Evolutionary conservation across 2,888 invertebrate genomes (phyloP).

Genomic region (Limnephilus marmoratus): DNA sequence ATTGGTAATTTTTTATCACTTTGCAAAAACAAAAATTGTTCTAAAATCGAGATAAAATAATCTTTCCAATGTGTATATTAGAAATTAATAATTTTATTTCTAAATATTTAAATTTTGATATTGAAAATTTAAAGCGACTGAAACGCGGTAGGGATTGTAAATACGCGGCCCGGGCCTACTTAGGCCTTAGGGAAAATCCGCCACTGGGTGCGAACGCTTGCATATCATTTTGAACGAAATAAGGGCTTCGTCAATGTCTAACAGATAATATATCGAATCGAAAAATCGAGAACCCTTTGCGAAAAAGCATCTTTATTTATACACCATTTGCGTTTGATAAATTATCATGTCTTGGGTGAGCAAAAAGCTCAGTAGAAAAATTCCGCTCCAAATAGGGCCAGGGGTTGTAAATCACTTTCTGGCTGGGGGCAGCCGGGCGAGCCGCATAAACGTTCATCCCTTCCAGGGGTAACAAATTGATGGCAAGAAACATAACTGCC

Average conservation of each 20-base stretch:
- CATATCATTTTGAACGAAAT: not conserved
- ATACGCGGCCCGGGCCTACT: no score
- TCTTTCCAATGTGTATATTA: no score
- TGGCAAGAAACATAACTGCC: not conserved
- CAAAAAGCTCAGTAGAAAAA: not conserved
- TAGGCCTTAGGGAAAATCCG: no score
- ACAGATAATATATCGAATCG: not conserved
- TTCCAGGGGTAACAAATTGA: not conserved
- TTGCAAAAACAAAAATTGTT: no score
- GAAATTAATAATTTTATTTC: no score
- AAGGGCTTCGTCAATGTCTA: not conserved
- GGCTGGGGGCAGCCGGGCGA: not conserved
- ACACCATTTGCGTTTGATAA: not conserved
- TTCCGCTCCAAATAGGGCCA: not conserved
- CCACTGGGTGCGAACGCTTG: not conserved
- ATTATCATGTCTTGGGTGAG: not conserved
- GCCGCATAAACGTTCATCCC: not conserved
- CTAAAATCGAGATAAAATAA: no score
- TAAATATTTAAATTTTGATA: no score
- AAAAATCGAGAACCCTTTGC: not conserved
- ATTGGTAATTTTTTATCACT: no score
- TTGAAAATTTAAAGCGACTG: no score
- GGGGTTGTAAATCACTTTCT: not conserved
- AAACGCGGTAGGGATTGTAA: no score
- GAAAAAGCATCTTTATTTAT: not conserved